Percentiles rank a stretch among this genome's conserved stretches.
These are phyloP conservation scores for Colinus virginianus DNA, from an alignment of 2,113 vertebrate species.

Conservation along the genomic window DNA sequence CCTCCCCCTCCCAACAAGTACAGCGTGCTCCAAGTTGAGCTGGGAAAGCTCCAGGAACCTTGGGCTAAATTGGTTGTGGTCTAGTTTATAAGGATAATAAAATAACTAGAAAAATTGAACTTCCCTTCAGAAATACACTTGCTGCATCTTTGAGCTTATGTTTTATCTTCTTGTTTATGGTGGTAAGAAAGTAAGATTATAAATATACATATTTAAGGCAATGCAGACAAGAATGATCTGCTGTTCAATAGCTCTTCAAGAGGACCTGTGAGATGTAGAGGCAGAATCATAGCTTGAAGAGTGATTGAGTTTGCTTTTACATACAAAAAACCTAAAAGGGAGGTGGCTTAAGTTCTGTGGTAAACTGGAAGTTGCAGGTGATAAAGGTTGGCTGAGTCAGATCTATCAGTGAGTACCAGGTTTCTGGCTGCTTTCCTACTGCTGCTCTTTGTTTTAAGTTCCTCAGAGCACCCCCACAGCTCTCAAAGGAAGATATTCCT, in stretches of 20 bases:
- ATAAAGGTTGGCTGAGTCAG: neutral
- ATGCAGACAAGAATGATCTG: neutral
- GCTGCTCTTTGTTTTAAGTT: neutral
- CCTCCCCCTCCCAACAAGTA: constrained; percentile 45
- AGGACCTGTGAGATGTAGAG: neutral
- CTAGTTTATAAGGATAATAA: constrained; percentile 51
- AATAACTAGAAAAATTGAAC: constrained; percentile 40
- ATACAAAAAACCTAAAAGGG: neutral
- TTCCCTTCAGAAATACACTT: constrained; percentile 6
- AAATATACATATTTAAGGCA: neutral
- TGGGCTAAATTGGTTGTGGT: constrained; percentile 58
- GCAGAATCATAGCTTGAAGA: neutral
- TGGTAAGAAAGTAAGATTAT: neutral
- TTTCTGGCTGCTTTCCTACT: neutral
- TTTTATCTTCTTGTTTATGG: neutral
- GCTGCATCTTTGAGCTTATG: neutral
- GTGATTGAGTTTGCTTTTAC: neutral
- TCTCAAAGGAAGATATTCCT: constrained; percentile 12
- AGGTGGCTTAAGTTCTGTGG: neutral
- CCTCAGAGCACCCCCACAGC: neutral
- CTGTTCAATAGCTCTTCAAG: neutral
- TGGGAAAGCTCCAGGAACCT: constrained; percentile 59
- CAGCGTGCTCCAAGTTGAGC: constrained; percentile 45
- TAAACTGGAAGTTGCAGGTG: neutral
- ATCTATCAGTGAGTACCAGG: neutral